Evolutionary conservation across 2,888 invertebrate genomes (phyloP).

Genomic region (Sphinx pinastri): DNA sequence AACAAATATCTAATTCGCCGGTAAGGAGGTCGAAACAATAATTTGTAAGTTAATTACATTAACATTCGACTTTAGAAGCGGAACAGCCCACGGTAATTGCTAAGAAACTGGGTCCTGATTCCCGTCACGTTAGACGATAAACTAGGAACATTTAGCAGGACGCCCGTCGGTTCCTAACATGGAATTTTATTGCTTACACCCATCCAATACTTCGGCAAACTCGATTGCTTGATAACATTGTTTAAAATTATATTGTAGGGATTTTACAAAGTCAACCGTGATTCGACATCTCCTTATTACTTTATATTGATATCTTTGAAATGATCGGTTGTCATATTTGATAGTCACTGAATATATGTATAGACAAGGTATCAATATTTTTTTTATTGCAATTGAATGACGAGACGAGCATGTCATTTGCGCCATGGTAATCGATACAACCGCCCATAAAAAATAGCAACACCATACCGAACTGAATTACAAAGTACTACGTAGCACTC

Average conservation of each 20-base stretch:
- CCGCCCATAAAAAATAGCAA: too few species aligned
- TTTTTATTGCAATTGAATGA: too few species aligned
- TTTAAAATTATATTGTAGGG: background rate
- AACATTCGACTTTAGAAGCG: conserved; percentile 63
- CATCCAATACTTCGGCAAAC: background rate
- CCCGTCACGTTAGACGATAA: conserved; percentile 73
- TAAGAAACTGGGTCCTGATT: conserved; percentile 51
- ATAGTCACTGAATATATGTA: too few species aligned
- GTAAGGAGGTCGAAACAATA: conserved; percentile 21
- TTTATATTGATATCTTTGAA: too few species aligned
- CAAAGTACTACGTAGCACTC: too few species aligned
- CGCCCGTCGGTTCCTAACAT: conserved; percentile 63
- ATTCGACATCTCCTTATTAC: too few species aligned
- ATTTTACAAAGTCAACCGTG: too few species aligned
- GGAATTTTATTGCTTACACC: conserved; percentile 11
- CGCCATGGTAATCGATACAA: too few species aligned
- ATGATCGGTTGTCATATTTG: too few species aligned
- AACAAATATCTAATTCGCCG: conserved; percentile 11
- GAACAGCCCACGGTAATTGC: conserved; percentile 32
- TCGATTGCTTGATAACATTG: background rate
- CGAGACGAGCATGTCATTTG: too few species aligned
- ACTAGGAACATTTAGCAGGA: conserved; percentile 69
- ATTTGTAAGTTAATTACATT: conserved; percentile 62
- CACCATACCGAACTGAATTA: too few species aligned
- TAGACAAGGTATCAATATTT: too few species aligned